Evolutionary conservation across 2,888 invertebrate genomes (phyloP), one percentile per base, ranked within the genome.

Genomic region (Chrysomela aeneicollis): DNA sequence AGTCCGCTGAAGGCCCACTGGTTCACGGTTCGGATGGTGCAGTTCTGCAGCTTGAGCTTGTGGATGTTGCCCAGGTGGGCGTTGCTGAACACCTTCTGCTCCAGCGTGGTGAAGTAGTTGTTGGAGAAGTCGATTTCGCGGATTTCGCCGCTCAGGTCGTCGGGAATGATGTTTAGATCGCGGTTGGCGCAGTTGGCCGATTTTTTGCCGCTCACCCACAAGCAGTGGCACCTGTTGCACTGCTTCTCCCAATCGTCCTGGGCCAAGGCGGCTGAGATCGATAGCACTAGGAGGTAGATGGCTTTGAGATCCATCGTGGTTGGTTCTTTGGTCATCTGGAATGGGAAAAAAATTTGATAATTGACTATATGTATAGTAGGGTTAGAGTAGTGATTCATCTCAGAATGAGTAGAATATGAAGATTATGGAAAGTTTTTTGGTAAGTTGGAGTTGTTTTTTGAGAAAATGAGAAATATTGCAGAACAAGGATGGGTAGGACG

Each of bases 161-260:
- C 85, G 0, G 95, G 95, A 70, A 96, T 89, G 30, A 87, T 84
- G 52, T 85, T 86, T 32, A 93, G 85, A 52, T 74, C 71, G 42
- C 74, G 73, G 57, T 74, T 75, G 35, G 87, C 87, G 80, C 96
- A 96, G 73, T 93, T 92, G 1, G 94, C 95, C 19, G 90, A 89
- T 79, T 92, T 93, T 81, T 91, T 93, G 5, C 95, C 94, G 65
- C 90, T 90, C 26, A 89, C 89, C 95, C 95, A 95, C 70, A 90
- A 89, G 81, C 95, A 95, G 77, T 89, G 89, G 84, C 95, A 95
- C 62, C 85, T 85, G 69, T 85, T 79, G 74, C 83, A 83, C 49
- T 81, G 73, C 59, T 74, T 75, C 9, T 88, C 87, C 80, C 91
- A 92, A 78, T 87, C 86, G 30, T 84, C 84, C 59, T 86, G 85